These are phyloP conservation scores for Triplophysa dalaica DNA, from an alignment of 2,113 vertebrate genomes.

Conservation along the genomic window DNA sequence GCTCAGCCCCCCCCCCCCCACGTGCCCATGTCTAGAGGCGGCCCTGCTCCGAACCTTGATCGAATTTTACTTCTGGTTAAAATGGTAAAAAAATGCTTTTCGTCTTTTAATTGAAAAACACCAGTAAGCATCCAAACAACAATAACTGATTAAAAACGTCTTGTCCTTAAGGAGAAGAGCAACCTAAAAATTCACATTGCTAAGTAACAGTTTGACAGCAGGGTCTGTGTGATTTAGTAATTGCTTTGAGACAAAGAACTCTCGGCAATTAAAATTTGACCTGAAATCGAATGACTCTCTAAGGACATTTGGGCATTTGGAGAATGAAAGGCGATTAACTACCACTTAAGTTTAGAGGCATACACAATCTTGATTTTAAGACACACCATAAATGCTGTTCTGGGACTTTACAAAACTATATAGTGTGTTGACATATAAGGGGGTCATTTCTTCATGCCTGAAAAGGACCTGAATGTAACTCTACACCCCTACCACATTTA, in stretches of 20 bases:
- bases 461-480: too few relatives aligned
- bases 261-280: conserved; percentile 48
- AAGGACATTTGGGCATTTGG: conserved; percentile 22
- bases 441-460: too few relatives aligned
- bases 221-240: conserved; percentile 38
- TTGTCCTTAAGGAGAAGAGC: conserved; percentile 21
- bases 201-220: conserved; percentile 42
- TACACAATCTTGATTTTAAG: conserved; percentile 31
- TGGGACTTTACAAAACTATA: background rate
- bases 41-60: background rate
- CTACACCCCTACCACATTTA: too few relatives aligned
- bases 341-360: conserved; percentile 9
- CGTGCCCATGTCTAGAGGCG: too few relatives aligned
- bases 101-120: conserved; percentile 16
- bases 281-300: conserved; percentile 49
- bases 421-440: too few relatives aligned
- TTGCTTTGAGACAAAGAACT: conserved; percentile 47
- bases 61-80: background rate
- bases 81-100: background rate
- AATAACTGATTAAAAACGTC: conserved; percentile 20
- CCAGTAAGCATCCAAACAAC: conserved; percentile 7
- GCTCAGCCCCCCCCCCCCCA: too few relatives aligned
- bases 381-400: conserved; percentile 7
- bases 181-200: conserved; percentile 23
- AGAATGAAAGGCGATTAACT: conserved; percentile 31